These are phyloP conservation scores for Idaea straminata DNA, from an alignment of 2,888 invertebrate species.

Conservation along the genomic window DNA sequence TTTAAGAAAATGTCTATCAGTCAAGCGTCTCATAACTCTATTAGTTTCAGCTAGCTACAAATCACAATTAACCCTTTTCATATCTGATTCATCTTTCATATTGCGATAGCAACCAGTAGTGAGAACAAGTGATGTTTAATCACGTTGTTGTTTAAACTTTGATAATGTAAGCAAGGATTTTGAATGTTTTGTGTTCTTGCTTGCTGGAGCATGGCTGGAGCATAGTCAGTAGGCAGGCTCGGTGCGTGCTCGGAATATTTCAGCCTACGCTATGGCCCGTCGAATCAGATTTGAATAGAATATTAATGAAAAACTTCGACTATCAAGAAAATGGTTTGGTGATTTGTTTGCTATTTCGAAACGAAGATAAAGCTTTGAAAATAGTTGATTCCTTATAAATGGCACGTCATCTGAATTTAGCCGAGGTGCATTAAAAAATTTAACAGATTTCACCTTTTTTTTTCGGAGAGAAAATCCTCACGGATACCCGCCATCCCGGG, in stretches of 20 bases:
- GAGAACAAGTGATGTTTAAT: constrained; percentile 6
- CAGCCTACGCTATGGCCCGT: constrained; percentile 59
- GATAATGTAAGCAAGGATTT: constrained; percentile 64
- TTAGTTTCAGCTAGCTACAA: constrained; percentile 13
- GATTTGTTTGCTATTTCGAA: constrained; percentile 43
- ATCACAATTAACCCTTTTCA: constrained; percentile 32
- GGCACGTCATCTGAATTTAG: background rate
- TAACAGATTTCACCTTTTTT: no score
- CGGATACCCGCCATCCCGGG: no score
- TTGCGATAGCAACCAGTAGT: constrained; percentile 2
- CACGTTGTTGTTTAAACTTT: constrained; percentile 40
- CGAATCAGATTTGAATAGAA: constrained; percentile 74
- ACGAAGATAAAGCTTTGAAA: constrained; percentile 15
- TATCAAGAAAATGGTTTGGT: constrained; percentile 41
- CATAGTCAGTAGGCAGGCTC: constrained; percentile 45
- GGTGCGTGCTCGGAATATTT: constrained; percentile 65
- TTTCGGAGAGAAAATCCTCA: no score
- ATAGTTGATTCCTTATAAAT: constrained; percentile 4
- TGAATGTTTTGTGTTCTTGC: constrained; percentile 55
- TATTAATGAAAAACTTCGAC: constrained; percentile 70
- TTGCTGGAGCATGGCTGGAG: constrained; percentile 42
- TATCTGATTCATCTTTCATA: no score
- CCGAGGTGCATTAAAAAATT: background rate
- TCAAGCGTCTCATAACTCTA: constrained; percentile 20
- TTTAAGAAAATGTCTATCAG: constrained; percentile 27